Evolutionary conservation across 1,140 invertebrate genomes (phyloP), one percentile per base, ranked within the genome.

Genomic region (Melipona quadrifasciata): DNA sequence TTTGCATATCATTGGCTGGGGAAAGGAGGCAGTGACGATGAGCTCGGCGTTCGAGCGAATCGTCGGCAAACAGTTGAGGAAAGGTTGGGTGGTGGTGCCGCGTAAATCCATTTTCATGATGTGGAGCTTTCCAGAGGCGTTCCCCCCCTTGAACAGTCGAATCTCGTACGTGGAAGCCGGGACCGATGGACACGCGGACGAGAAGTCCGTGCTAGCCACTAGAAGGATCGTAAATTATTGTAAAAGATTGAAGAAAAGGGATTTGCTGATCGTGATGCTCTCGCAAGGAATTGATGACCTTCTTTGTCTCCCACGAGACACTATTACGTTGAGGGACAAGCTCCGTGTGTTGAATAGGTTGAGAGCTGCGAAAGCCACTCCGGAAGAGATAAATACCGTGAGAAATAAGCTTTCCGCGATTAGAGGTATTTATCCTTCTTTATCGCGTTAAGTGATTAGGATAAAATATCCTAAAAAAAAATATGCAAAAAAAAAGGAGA

Each of bases 351-450:
- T 96, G 4, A 92, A 92, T 61, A 80, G 92, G 39, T 86, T 97
- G 83, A 93, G 95, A 19, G 88, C 82, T 51, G 91, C 91, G 78
- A 96, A 96, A 27, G 96, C 96, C 11, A 95, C 93, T 73, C 96
- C 96, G 27, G 90, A 94, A 53, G 96, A 97, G 88, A 91, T 97
- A 31, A 97, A 97, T 91, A 94, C 92, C 16, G 95, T 97, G 16
- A 92, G 97, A 70, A 96, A 95, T 87, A 95, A 95, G 86, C 87
- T 97, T 19, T 97, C 97, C 14, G 75, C 92, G 14, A 91, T 97
- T n/a, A 97, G 97, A 89, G 91, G 91, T 47, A 47, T 47, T 6
- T 47, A 47, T 47, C 39, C 39, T 11, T 47, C 39, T 47, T 47
- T 6, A 8, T 47, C 39, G 8, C 39, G 39, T 47, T 47, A 47